phyloP scores from a whole-genome alignment of 2,888 invertebrate species.

The Siphlonurus alternatus region DNA sequence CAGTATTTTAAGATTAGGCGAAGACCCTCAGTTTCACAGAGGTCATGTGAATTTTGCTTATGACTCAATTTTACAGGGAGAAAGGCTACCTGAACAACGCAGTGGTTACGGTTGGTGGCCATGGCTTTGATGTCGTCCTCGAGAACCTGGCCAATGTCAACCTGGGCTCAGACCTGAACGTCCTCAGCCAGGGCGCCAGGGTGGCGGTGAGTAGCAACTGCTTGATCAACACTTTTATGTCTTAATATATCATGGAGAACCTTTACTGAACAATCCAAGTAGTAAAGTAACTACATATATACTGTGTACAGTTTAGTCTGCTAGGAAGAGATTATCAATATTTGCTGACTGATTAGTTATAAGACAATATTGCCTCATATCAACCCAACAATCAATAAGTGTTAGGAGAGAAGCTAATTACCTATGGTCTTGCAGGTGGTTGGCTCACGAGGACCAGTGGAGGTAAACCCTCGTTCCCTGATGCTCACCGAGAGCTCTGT shows the following conservation, averaged over 20 bases:
- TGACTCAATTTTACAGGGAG: conserved; percentile 20
- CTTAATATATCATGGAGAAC: too few relatives aligned
- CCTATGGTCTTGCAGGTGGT: conserved; percentile 28
- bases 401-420: too few relatives aligned
- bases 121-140: conserved; percentile 33
- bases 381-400: too few relatives aligned
- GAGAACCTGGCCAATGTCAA: conserved; percentile 40
- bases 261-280: too few relatives aligned
- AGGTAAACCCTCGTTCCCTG: conserved; percentile 25
- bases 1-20: too few relatives aligned
- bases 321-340: too few relatives aligned
- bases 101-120: conserved; percentile 22
- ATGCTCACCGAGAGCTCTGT: conserved; percentile 27
- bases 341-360: too few relatives aligned
- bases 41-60: too few relatives aligned
- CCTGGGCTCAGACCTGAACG: conserved; percentile 28
- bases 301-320: too few relatives aligned
- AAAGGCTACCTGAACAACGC: conserved; percentile 27
- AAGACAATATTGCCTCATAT: too few relatives aligned
- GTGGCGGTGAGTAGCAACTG: conserved; percentile 25
- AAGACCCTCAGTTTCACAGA: too few relatives aligned
- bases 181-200: conserved; percentile 25
- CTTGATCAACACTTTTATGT: conserved; percentile 5
- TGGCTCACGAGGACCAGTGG: conserved; percentile 27
- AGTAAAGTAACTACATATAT: too few relatives aligned